Evolutionary conservation across 2,113 vertebrate species (phyloP).

Genomic region (Hiodon tergisus): DNA sequence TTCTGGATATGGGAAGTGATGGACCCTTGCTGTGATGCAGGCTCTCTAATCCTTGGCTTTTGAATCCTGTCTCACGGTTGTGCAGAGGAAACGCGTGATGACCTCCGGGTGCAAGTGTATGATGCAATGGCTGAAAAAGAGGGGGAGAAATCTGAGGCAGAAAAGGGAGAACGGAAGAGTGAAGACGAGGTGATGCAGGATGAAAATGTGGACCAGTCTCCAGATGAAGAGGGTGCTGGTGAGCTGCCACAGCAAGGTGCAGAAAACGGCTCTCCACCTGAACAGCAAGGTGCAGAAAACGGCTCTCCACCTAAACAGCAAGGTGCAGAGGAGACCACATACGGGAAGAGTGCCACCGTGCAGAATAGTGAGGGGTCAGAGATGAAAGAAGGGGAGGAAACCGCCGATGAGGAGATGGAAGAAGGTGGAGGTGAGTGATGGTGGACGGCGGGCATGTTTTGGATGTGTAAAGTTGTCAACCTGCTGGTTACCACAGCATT

Average conservation of each 20-base stretch:
- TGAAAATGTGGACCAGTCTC: constrained; percentile 18
- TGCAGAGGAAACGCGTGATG: constrained; percentile 88
- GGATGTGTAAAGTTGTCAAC: no score
- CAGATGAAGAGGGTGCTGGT: background rate
- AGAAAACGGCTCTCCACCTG: background rate
- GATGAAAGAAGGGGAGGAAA: constrained; percentile 38
- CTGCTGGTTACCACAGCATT: no score
- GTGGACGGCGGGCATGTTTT: constrained; percentile 4
- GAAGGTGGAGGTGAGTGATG: constrained; percentile 76
- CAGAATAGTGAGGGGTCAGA: constrained; percentile 41
- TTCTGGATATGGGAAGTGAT: background rate
- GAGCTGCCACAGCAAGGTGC: background rate
- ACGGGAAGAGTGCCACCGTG: constrained; percentile 33
- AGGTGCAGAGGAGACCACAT: background rate
- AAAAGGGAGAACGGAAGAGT: constrained; percentile 26
- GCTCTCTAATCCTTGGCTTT: constrained; percentile 31
- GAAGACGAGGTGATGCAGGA: background rate
- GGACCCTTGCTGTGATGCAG: background rate
- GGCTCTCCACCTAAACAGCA: background rate
- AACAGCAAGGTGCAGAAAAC: background rate
- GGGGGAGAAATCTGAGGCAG: constrained; percentile 30
- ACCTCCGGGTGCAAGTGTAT: constrained; percentile 93
- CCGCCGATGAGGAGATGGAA: constrained; percentile 49
- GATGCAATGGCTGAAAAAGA: constrained; percentile 84
- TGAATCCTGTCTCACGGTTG: constrained; percentile 70